Evolutionary conservation across 2,113 vertebrate species (phyloP).

Genomic region (Glaucidium brasilianum): DNA sequence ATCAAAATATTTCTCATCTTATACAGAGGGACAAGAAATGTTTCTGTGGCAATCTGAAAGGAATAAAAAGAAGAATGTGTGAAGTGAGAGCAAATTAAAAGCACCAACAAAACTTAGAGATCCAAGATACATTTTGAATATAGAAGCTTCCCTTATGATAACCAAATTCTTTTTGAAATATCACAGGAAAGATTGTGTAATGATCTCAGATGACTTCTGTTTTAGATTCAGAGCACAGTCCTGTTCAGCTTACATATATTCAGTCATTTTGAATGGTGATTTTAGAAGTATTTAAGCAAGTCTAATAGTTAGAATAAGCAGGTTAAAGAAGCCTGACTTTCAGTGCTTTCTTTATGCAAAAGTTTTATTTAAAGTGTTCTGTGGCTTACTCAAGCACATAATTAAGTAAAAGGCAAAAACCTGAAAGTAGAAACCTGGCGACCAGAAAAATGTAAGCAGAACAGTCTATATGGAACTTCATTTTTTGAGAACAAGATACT

Average conservation of each 20-base stretch:
- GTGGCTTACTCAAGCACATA: neutral
- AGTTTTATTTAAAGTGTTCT: constrained; percentile 9
- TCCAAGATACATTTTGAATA: neutral
- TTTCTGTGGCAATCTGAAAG: neutral
- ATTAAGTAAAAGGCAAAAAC: neutral
- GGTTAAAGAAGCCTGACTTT: constrained; percentile 16
- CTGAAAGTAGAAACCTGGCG: neutral
- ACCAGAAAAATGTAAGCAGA: neutral
- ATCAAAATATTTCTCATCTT: neutral
- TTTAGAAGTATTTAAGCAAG: neutral
- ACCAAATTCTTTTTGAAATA: neutral
- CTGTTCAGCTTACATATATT: neutral
- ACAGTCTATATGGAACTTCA: neutral
- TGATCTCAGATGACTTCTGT: neutral
- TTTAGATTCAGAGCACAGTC: neutral
- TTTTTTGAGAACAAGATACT: neutral
- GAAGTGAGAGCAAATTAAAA: neutral
- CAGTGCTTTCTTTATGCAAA: neutral
- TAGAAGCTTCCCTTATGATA: neutral
- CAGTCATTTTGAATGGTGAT: neutral
- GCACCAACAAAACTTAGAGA: neutral
- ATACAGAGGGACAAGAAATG: neutral
- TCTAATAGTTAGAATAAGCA: neutral
- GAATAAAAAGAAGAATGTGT: neutral
- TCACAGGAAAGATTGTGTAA: neutral